Conservation (phyloP, 2,113 vertebrate genomes). For the rabbit (Oryctolagus cuniculus) region DNA sequence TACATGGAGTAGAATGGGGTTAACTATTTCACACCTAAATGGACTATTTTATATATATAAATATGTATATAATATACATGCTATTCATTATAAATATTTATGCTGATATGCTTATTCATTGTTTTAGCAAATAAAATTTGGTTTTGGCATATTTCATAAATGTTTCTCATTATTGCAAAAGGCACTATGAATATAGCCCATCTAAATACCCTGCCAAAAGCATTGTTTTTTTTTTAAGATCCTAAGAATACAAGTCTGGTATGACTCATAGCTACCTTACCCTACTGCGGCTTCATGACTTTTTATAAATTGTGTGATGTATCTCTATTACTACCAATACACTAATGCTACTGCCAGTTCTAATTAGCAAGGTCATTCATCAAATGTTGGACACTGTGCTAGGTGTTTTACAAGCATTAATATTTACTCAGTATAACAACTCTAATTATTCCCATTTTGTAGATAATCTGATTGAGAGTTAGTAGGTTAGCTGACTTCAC, state of each 20-base stretch:
- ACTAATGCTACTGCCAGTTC: not conserved
- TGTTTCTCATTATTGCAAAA: not conserved
- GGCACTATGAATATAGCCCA: not conserved
- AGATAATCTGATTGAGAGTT: not conserved
- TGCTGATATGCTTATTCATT: not conserved
- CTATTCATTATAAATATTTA: slow-evolving; percentile 3
- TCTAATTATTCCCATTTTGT: not conserved
- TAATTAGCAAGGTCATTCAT: no score
- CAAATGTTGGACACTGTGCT: not conserved
- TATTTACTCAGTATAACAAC: not conserved
- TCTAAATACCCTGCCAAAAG: not conserved
- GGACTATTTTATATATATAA: not conserved
- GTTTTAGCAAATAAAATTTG: not conserved
- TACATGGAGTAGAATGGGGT: not conserved
- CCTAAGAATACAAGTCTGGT: not conserved
- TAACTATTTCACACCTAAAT: not conserved
- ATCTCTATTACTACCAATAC: not conserved
- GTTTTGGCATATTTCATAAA: not conserved
- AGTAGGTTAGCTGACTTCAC: not conserved
- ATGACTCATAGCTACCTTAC: not conserved
- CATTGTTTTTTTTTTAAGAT: not conserved
- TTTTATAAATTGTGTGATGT: not conserved
- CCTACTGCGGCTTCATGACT: not conserved
- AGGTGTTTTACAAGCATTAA: not conserved
- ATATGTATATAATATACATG: not conserved